Evolutionary conservation across 2,888 invertebrate species (phyloP), one percentile per base, ranked within the genome.

Genomic region (Zelleria hepariella): DNA sequence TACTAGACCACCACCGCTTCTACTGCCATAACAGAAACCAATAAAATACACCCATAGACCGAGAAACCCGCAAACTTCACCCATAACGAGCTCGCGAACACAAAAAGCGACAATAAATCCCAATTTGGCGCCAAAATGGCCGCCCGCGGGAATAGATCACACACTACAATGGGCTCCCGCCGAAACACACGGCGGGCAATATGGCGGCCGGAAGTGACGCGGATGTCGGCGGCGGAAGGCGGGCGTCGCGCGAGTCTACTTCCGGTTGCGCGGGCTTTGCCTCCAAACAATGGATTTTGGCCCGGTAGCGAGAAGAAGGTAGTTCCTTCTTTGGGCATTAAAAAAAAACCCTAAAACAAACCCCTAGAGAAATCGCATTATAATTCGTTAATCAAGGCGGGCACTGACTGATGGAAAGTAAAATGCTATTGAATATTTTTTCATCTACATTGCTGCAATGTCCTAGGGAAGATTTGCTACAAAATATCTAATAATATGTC

Each of bases 161-260:
- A 53, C 15, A 23, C n/a, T 25, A 20, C 56, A 57, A 55, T 23
- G 23, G 53, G 26, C 4, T 62, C 63, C 66, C 62, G 68, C 67
- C 68, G 68, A 71, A 69, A 63, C 60, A 65, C 59, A 65, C 66
- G 32, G 32, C n/a, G n/a, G 70, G 25, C 55, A 55, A 32, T 55
- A 71, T 72, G 65, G 66, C 62, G 59, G 64, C 49, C 57, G 57
- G 59, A 63, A 67, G 68, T 69, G 71, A 70, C 68, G 69, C 53
- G 53, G 53, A 58, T 24, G 59, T 66, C 65, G 64, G 63, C 25
- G 60, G 63, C 66, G 73, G 73, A 73, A 64, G 71, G 64, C 59
- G 62, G 47, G 64, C 66, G 66, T 66, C 73, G 68, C 66, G 53
- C 57, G 47, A 62, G 59, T 65, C 67, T 66, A 67, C 71, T 66